Evolutionary conservation across 1,140 invertebrate genomes (phyloP), one percentile per base, ranked within the genome.

Genomic region (Temnothorax nylanderi): DNA sequence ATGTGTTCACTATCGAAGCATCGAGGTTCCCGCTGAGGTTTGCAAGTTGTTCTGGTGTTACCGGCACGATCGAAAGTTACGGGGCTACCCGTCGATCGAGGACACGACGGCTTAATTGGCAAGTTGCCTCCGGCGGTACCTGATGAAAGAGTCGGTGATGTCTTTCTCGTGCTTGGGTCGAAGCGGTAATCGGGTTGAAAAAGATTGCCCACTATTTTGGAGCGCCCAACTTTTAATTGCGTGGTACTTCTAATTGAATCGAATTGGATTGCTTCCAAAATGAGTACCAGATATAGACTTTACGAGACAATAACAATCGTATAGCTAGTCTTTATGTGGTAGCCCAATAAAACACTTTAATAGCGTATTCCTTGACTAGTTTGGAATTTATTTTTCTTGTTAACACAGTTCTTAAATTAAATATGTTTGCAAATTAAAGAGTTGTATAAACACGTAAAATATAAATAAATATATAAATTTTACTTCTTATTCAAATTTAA

Each of bases 51-150:
- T 85, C 89, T 80, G 56, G 18, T 47, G 47, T 64, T 56, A 16
- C 47, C 49, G 32, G 71, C 51, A 21, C 49, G 69, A 85, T 90
- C 88, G 75, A 62, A 32, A 85, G 64, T 74, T 62, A 87, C 87
- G 11, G 49, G 32, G 16, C 49, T 47, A 32, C 44, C 10, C 74
- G 72, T 75, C 80, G 88, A 69, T 86, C 80, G 67, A 72, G 72
- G 80, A 89, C 77, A 80, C 67, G 69, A 41, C 47, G 69, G 72
- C 65, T 74, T 89, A 87, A 90, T 90, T 90, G 89, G 88, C 89
- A 89, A 87, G 88, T 90, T 89, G 88, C 78, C 80, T 60, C 86
- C 75, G 78, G 67, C 56, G 41, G 60, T 34, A 44, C 89, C 64
- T 69, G 86, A 90, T 89, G 88, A 87, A 90, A 90, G 75, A 89